phyloP scores from a whole-genome alignment of 2,888 invertebrate genomes.

The Spatulosminthurus flaviceps region DNA sequence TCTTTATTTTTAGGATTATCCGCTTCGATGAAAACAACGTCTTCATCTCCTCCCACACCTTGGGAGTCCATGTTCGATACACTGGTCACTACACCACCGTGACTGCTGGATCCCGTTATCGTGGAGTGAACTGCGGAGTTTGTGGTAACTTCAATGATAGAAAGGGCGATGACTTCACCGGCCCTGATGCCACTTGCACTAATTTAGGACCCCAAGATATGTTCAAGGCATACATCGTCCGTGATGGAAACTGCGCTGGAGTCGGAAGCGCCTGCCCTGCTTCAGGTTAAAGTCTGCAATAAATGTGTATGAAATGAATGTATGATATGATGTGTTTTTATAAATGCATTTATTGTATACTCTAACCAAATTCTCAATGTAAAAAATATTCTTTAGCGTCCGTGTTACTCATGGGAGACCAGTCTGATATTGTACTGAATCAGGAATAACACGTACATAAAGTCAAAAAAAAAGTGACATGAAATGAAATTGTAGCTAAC shows the following conservation, averaged over 20 bases:
- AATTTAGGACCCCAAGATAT: slow-evolving; percentile 58
- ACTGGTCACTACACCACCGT: slow-evolving; percentile 62
- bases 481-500: too few relatives aligned
- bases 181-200: slow-evolving; percentile 59
- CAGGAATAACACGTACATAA: too few relatives aligned
- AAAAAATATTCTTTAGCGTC: too few relatives aligned
- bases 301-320: not conserved
- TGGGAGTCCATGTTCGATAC: slow-evolving; percentile 61
- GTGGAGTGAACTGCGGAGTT: slow-evolving; percentile 62
- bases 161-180: slow-evolving; percentile 60
- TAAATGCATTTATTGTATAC: not conserved
- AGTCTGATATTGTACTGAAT: too few relatives aligned
- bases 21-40: slow-evolving; percentile 62
- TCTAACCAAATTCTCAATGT: too few relatives aligned
- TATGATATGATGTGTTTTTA: not conserved
- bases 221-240: slow-evolving; percentile 62
- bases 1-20: slow-evolving; percentile 50
- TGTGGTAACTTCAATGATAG: slow-evolving; percentile 63
- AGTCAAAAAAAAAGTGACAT: too few relatives aligned
- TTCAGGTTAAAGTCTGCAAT: not conserved
- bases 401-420: too few relatives aligned
- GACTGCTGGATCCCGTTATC: slow-evolving; percentile 60
- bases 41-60: slow-evolving; percentile 55
- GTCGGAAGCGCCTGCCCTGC: slow-evolving; percentile 55
- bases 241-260: slow-evolving; percentile 60